Base-by-base conservation (phyloP, 2,888 invertebrate species). In the Himalopsyche tibetana region DNA sequence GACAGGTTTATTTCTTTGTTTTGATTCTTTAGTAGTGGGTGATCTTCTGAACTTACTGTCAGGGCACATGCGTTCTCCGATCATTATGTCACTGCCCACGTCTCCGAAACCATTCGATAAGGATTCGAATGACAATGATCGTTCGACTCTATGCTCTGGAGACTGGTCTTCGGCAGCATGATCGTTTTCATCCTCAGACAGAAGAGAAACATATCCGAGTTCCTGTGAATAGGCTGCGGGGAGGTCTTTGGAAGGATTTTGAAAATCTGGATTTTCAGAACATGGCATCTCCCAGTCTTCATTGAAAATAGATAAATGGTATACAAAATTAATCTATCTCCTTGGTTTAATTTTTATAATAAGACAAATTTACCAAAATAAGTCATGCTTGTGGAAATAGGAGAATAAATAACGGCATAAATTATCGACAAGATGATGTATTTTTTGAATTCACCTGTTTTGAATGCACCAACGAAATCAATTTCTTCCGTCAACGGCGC, bases 171-270 rank as follows among this genome's bases (percentile, higher is more conserved):
- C 4, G 38, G 42, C 0, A 19, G 42, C 42, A 19, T 83, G 40
- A 56, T 12, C 63, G 8, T 19, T 79, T 28, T 84, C 84, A 45
- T 84, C 84, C 9, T 84, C 80, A 6, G 84, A 84, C 15, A 56
- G 42, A 36, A 81, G 56, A 63, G 84, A 81, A 40, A 84, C 80
- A 15, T 42, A 80, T 63, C 56, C 56, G 9, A 56, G 36, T 84
- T 84, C 84, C 36, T 80, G 17, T 3, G 80, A 74, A 36, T 74
- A 15, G 15, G 4, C 38, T 38, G 15, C 74, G 12, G 36, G 74
- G 4, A 19, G 74, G 11, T 80, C 80, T 12, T 80, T 80, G 38
- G 40, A 80, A 80, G 40, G n/a, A 17, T 9, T 38, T 40, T 36
- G 28, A 40, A 5, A 51, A 51, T 15, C 51, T 51, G 15, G 15